A percentile compares a stretch with the other conserved stretches of the same genome.
phyloP scores from a whole-genome alignment of 2,888 invertebrate species.

The Yponomeuta malinellus region DNA sequence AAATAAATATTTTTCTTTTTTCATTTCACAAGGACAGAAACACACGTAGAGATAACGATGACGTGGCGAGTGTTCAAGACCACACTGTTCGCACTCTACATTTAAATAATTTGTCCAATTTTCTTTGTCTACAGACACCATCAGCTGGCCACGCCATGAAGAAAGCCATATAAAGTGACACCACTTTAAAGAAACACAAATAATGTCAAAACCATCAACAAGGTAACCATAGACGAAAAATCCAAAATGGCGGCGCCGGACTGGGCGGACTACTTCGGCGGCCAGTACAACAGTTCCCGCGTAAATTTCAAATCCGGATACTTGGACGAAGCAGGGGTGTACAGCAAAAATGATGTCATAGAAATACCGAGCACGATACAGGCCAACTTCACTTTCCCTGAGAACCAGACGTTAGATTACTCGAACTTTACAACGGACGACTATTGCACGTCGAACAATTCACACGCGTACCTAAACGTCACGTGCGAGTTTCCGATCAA shows the following conservation, averaged over 20 bases:
- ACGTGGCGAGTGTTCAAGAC: too few species aligned
- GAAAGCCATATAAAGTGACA: conserved; percentile 6
- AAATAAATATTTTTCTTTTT: too few species aligned
- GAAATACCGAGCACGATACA: conserved; percentile 19
- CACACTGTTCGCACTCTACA: too few species aligned
- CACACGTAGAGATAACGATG: too few species aligned
- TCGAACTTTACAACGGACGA: conserved; percentile 58
- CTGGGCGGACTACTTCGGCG: conserved; percentile 46
- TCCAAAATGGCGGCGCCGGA: conserved; percentile 55
- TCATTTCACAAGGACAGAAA: too few species aligned
- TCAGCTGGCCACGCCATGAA: not conserved
- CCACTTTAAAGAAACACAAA: conserved; percentile 17
- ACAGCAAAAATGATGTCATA: conserved; percentile 25
- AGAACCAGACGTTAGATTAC: conserved; percentile 45
- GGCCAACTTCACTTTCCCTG: conserved; percentile 41
- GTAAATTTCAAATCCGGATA: conserved; percentile 26
- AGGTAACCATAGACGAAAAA: conserved; percentile 31
- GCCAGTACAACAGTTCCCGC: conserved; percentile 33
- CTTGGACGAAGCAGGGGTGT: conserved; percentile 22
- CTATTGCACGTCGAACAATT: conserved; percentile 57
- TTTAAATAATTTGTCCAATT: too few species aligned
- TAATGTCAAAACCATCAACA: conserved; percentile 32
- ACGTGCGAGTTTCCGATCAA: conserved; percentile 80
- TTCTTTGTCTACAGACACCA: conserved; percentile 35
- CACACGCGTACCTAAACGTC: conserved; percentile 76